These are phyloP conservation scores for Drosophila prosaltans DNA, from an alignment of 1,140 invertebrate species.

Conservation along the genomic window DNA sequence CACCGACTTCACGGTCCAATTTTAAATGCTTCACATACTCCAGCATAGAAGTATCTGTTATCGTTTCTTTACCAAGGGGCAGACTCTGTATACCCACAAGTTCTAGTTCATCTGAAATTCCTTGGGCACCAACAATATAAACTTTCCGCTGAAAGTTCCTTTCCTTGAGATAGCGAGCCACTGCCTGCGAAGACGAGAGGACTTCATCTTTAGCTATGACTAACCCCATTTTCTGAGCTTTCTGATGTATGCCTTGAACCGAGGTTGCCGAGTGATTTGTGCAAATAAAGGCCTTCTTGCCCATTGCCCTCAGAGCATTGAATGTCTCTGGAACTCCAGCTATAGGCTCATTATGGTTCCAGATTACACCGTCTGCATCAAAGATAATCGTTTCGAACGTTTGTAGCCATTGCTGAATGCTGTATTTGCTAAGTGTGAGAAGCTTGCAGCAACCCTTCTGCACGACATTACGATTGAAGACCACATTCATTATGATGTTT, in stretches of 20 bases:
- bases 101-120: slow-evolving; percentile 51
- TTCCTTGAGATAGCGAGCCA: slow-evolving; percentile 42
- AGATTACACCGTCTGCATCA: slow-evolving; percentile 55
- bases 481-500: slow-evolving; percentile 26
- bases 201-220: slow-evolving; percentile 40
- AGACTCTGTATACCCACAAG: slow-evolving; percentile 46
- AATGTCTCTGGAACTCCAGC: slow-evolving; percentile 47
- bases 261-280: slow-evolving; percentile 48
- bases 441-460: slow-evolving; percentile 45
- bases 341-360: slow-evolving; percentile 24
- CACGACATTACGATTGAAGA: slow-evolving; percentile 2
- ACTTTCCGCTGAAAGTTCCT: slow-evolving; percentile 43
- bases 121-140: slow-evolving; percentile 49
- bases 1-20: slow-evolving; percentile 47
- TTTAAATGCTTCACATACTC: slow-evolving; percentile 51
- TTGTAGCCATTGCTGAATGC: slow-evolving; percentile 46
- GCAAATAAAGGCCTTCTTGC: slow-evolving; percentile 52
- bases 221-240: slow-evolving; percentile 43
- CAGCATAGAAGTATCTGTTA: not conserved
- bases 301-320: slow-evolving; percentile 54
- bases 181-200: slow-evolving; percentile 34
- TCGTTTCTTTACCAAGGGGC: not conserved
- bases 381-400: slow-evolving; percentile 54
- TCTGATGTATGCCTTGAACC: not conserved
- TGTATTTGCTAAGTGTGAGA: slow-evolving; percentile 42